phyloP scores from a whole-genome alignment of 2,888 invertebrate species.

The Iselma pallidipennis region DNA sequence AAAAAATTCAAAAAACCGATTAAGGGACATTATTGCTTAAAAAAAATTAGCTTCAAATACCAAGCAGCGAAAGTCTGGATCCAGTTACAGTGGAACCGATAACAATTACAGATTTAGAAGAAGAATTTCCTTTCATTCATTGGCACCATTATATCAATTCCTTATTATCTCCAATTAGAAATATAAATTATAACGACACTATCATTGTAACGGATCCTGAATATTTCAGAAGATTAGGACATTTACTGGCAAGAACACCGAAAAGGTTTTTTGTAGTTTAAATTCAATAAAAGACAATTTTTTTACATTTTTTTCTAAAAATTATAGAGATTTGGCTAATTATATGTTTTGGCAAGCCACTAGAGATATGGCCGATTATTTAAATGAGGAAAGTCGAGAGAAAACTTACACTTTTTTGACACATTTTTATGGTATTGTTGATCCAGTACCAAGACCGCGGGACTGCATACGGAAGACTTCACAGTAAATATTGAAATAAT shows the following conservation, averaged over 20 bases:
- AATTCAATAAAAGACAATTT: not conserved
- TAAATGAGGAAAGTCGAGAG: not conserved
- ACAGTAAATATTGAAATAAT: not conserved
- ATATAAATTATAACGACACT: not conserved
- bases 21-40: no score
- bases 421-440: not conserved
- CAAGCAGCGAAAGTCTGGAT: no score
- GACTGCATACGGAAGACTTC: conserved; percentile 20
- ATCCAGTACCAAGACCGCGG: conserved; percentile 15
- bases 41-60: no score
- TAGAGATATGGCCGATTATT: conserved; percentile 39
- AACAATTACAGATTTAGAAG: conserved; percentile 56
- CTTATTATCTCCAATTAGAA: conserved; percentile 40
- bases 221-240: conserved; percentile 8
- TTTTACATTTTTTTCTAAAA: conserved; percentile 2
- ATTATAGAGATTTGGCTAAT: conserved; percentile 56
- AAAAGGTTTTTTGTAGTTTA: conserved; percentile 14
- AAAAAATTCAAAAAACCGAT: no score
- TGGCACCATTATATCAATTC: conserved; percentile 58
- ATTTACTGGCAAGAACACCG: conserved; percentile 4
- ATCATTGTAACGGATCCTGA: conserved; percentile 7
- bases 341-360: conserved; percentile 60
- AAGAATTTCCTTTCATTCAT: conserved; percentile 49
- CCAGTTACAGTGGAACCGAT: conserved; percentile 54
- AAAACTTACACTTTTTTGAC: not conserved